These are phyloP conservation scores for Ferrisia virgata DNA, from an alignment of 2,888 invertebrate species.

Conservation along the genomic window DNA sequence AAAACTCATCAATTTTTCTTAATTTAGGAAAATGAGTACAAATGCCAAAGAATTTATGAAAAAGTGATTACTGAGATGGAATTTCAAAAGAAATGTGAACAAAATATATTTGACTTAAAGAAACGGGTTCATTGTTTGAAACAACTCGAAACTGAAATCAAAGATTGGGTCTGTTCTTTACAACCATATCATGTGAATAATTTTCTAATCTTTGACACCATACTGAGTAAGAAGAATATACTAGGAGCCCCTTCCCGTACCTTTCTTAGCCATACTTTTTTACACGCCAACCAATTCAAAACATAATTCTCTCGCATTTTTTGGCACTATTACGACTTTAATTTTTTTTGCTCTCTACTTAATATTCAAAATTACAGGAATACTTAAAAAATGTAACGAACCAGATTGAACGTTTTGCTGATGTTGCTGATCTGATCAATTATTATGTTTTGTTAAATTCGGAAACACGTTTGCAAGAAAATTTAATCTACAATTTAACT, in stretches of 20 bases:
- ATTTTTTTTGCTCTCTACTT: neutral
- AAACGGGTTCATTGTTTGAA: neutral
- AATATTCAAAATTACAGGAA: neutral
- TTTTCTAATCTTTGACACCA: neutral
- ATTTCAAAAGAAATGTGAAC: neutral
- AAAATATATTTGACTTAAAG: neutral
- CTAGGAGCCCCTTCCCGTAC: too few relatives aligned
- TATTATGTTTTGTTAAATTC: conserved; percentile 9
- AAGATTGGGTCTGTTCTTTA: neutral
- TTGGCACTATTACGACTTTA: neutral
- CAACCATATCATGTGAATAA: conserved; percentile 19
- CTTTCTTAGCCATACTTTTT: too few relatives aligned
- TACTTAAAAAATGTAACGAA: neutral
- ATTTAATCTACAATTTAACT: neutral
- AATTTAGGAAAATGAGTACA: conserved; percentile 27
- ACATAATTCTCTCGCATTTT: too few relatives aligned
- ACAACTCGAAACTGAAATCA: neutral
- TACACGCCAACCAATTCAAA: too few relatives aligned
- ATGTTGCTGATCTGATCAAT: conserved; percentile 7
- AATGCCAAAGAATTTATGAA: neutral
- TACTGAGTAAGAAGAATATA: neutral
- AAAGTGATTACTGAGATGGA: neutral
- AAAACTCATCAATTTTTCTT: neutral
- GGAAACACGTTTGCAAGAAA: neutral
- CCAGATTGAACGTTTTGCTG: neutral